Evolutionary conservation across 1,140 invertebrate genomes (phyloP).

Genomic region (Platyscapa corneri): DNA sequence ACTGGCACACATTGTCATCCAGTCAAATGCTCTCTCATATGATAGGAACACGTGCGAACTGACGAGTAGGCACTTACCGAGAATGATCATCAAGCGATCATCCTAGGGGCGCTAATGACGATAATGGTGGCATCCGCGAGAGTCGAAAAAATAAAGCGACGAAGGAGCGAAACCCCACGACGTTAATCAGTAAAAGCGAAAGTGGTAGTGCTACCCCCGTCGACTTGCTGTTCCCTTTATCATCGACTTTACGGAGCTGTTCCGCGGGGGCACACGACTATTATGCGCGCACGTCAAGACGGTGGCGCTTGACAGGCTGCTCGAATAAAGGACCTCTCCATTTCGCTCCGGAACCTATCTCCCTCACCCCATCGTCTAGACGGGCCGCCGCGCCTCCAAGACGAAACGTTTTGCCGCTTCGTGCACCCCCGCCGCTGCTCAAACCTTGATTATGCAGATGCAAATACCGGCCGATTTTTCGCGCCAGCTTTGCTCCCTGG

Average conservation of each 20-base stretch:
- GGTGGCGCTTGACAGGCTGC: constrained; percentile 13
- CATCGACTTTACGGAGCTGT: neutral
- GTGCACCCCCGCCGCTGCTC: neutral
- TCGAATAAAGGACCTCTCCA: constrained; percentile 41
- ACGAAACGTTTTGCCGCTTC: neutral
- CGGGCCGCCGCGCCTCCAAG: neutral
- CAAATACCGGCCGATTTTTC: constrained; percentile 31
- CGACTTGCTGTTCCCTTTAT: constrained; percentile 11
- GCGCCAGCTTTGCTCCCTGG: neutral
- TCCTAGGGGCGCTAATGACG: neutral
- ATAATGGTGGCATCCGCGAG: neutral
- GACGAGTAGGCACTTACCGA: neutral
- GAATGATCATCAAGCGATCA: constrained; percentile 2
- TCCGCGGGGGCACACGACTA: neutral
- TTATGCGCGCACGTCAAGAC: neutral
- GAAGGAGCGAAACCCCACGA: neutral
- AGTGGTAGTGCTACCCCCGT: neutral
- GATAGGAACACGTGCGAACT: neutral
- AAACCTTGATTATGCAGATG: constrained; percentile 28
- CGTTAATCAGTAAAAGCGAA: neutral
- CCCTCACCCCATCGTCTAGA: neutral
- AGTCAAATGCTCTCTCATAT: too few relatives aligned
- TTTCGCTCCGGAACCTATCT: neutral
- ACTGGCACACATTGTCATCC: neutral
- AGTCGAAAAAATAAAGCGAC: neutral